These are phyloP conservation scores for Micromesistius poutassou DNA, from an alignment of 2,797 vertebrate genomes.

Conservation along the genomic window DNA sequence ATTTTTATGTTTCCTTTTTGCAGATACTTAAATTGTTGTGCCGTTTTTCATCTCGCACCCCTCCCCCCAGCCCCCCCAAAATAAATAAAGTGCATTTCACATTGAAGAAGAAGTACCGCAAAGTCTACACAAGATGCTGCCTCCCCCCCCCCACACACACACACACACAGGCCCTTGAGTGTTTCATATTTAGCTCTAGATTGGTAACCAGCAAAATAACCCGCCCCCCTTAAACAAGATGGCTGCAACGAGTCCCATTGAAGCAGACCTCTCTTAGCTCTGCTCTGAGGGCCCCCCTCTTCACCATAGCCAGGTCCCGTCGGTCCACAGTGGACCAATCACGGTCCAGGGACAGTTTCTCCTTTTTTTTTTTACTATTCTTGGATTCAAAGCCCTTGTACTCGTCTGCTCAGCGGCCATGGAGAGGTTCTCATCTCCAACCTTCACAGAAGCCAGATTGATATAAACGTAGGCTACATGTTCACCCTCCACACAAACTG, in stretches of 20 bases:
- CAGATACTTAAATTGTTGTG: conserved; percentile 80
- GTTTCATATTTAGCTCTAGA: conserved; percentile 68
- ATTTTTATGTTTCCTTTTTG: conserved; percentile 76
- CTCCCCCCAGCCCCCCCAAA: conserved; percentile 40
- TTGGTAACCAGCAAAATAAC: conserved; percentile 40
- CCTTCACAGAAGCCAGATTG: conserved; percentile 16
- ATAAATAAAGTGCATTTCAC: conserved; percentile 84
- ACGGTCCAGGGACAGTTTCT: conserved; percentile 15
- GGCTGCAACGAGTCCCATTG: conserved; percentile 28
- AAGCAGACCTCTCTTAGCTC: conserved; percentile 5
- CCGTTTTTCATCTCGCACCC: conserved; percentile 65
- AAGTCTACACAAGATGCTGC: conserved; percentile 77
- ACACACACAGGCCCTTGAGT: conserved; percentile 60
- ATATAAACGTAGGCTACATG: conserved; percentile 36
- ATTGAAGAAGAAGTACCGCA: conserved; percentile 74
- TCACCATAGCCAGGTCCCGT: not conserved
- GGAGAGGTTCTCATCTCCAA: conserved; percentile 17
- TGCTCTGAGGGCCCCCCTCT: conserved; percentile 21
- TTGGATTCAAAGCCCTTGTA: conserved; percentile 70
- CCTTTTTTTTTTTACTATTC: conserved; percentile 35
- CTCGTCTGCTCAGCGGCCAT: conserved; percentile 37
- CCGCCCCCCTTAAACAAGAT: conserved; percentile 21
- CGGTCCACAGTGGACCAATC: not conserved
- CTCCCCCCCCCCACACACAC: conserved; percentile 18
- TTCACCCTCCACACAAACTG: conserved; percentile 46